Conservation (phyloP, 2,888 invertebrate genomes). For the Gasteruption jaculator region DNA sequence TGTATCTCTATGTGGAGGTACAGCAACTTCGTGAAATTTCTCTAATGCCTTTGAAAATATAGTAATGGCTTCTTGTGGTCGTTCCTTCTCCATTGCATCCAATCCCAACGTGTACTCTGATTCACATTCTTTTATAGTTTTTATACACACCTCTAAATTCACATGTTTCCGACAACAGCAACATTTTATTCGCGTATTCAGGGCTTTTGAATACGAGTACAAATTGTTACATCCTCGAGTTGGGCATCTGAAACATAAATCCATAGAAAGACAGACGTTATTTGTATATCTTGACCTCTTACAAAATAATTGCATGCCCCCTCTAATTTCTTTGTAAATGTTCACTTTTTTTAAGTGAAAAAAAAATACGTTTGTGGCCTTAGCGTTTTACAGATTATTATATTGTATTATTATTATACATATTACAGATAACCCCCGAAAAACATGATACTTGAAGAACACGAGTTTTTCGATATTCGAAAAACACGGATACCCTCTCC, state of each 20-base stretch:
- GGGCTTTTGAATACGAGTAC: slow-evolving; percentile 51
- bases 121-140: slow-evolving; percentile 52
- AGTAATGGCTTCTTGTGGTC: slow-evolving; percentile 55
- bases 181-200: slow-evolving; percentile 52
- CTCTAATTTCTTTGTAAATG: too few relatives aligned
- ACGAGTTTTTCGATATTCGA: too few relatives aligned
- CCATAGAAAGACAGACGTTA: too few relatives aligned
- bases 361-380: too few relatives aligned
- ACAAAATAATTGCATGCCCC: too few relatives aligned
- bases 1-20: slow-evolving; percentile 64
- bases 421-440: too few relatives aligned
- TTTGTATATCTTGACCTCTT: too few relatives aligned
- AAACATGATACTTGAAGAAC: too few relatives aligned
- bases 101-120: slow-evolving; percentile 53
- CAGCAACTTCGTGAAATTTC: slow-evolving; percentile 60
- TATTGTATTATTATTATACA: too few relatives aligned
- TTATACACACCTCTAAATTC: slow-evolving; percentile 51
- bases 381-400: too few relatives aligned
- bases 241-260: slow-evolving; percentile 56
- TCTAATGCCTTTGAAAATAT: slow-evolving; percentile 59
- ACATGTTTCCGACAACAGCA: slow-evolving; percentile 54
- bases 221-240: slow-evolving; percentile 52
- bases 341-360: too few relatives aligned
- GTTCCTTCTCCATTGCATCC: slow-evolving; percentile 56
- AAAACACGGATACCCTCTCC: too few relatives aligned